Conservation (phyloP, 1,140 invertebrate genomes). For the Drosophila malerkotliana region DNA sequence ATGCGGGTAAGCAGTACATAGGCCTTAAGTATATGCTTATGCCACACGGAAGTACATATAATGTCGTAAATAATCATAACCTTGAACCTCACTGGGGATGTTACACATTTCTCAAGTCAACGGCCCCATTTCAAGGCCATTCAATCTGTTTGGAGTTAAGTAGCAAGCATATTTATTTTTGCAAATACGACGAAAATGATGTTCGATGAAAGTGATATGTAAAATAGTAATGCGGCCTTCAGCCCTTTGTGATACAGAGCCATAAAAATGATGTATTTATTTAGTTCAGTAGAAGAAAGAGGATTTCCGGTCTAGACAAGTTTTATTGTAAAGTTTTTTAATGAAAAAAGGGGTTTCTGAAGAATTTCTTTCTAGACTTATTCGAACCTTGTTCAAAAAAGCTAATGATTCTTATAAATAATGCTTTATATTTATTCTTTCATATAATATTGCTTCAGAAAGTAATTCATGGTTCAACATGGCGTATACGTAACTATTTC, state of each 20-base stretch:
- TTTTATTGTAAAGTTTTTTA: background rate
- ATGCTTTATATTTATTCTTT: no score
- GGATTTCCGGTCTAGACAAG: constrained; percentile 4
- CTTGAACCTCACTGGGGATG: constrained; percentile 49
- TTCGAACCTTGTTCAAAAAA: no score
- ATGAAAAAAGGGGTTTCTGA: background rate
- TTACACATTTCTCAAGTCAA: constrained; percentile 44
- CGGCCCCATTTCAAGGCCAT: constrained; percentile 23
- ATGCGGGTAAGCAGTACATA: background rate
- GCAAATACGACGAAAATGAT: background rate
- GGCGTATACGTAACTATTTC: constrained; percentile 2
- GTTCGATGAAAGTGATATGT: background rate
- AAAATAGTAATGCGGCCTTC: background rate
- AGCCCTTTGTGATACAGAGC: background rate
- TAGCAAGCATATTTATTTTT: background rate
- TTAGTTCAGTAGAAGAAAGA: background rate
- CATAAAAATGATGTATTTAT: background rate
- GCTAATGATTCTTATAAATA: no score
- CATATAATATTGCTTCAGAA: no score
- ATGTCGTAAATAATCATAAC: constrained; percentile 53
- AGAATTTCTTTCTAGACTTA: background rate
- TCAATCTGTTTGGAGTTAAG: constrained; percentile 10
- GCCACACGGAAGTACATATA: constrained; percentile 32
- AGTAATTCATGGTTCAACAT: background rate
- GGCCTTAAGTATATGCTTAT: background rate